A percentile compares a stretch with the other conserved stretches of the same genome.
These are phyloP conservation scores for Conus canariensis DNA, from an alignment of 2,888 invertebrate genomes.

Conservation along the genomic window DNA sequence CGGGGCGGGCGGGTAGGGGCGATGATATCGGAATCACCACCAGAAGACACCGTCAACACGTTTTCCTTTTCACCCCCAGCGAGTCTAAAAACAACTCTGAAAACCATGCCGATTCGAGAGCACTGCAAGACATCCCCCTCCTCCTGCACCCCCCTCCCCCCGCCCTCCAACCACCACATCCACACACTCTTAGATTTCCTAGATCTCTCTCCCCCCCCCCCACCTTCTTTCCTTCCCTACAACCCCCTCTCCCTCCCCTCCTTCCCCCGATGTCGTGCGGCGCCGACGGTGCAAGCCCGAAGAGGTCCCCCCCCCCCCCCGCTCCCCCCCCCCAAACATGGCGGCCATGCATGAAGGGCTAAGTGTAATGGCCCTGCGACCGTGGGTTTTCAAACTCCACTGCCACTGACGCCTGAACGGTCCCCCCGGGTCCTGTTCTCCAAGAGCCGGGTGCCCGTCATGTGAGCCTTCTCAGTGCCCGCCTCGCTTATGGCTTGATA, in stretches of 20 bases:
- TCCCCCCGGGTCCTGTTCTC: not conserved
- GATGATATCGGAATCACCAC: too few species aligned
- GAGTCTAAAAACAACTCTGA: too few species aligned
- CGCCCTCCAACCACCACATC: not conserved
- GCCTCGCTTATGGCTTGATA: not conserved
- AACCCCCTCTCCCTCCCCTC: not conserved
- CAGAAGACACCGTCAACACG: too few species aligned
- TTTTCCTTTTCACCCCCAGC: too few species aligned
- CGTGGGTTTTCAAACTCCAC: constrained; percentile 4
- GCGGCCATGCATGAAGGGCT: constrained; percentile 5
- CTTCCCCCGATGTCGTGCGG: not conserved
- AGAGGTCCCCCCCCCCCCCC: not conserved
- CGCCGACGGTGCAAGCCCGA: not conserved
- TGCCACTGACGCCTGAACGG: constrained; percentile 14
- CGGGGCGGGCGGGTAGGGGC: too few species aligned
- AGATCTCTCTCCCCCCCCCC: not conserved
- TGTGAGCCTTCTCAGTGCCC: not conserved
- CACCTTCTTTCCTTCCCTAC: not conserved
- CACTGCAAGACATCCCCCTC: not conserved
- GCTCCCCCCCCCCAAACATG: not conserved
- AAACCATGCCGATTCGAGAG: not conserved
- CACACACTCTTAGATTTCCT: not conserved
- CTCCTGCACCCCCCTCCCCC: not conserved
- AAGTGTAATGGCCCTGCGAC: constrained; percentile 21
- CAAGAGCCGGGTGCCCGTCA: not conserved